phyloP scores from a whole-genome alignment of 2,113 vertebrate species.

The Cyprinodon brontotheroides region DNA sequence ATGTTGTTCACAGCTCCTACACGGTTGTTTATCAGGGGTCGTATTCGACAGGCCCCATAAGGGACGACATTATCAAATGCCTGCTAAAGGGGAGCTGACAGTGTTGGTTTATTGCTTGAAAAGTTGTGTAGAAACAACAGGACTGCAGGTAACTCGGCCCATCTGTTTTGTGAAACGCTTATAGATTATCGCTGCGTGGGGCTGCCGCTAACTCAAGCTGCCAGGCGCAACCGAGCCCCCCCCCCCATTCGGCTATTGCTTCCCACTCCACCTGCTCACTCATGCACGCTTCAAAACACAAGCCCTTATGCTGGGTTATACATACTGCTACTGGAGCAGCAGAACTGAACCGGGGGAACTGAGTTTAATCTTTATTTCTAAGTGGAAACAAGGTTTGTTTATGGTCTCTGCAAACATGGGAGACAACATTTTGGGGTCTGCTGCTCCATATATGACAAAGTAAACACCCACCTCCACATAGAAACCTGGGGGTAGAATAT shows the following conservation, averaged over 20 bases:
- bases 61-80: conserved; percentile 27
- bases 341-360: not conserved
- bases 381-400: too few relatives aligned
- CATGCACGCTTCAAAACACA: conserved; percentile 29
- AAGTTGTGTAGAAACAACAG: conserved; percentile 51
- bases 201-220: conserved; percentile 48
- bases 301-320: not conserved
- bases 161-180: conserved; percentile 56
- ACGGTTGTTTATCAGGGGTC: conserved; percentile 14
- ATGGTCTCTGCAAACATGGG: too few relatives aligned
- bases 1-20: not conserved
- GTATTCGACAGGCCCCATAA: not conserved
- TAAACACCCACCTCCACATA: too few relatives aligned
- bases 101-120: conserved; percentile 42
- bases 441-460: too few relatives aligned
- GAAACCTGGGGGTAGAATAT: too few relatives aligned
- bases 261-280: conserved; percentile 42
- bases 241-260: conserved; percentile 2
- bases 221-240: conserved; percentile 1
- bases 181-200: conserved; percentile 44
- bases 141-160: conserved; percentile 57
- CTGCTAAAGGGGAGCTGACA: conserved; percentile 36
- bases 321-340: conserved; percentile 8
- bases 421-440: too few relatives aligned
- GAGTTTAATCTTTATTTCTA: conserved; percentile 7